Conservation (phyloP, 30 jellyfish, hydroid and myxozoan species). For the Hydra vulgaris region DNA sequence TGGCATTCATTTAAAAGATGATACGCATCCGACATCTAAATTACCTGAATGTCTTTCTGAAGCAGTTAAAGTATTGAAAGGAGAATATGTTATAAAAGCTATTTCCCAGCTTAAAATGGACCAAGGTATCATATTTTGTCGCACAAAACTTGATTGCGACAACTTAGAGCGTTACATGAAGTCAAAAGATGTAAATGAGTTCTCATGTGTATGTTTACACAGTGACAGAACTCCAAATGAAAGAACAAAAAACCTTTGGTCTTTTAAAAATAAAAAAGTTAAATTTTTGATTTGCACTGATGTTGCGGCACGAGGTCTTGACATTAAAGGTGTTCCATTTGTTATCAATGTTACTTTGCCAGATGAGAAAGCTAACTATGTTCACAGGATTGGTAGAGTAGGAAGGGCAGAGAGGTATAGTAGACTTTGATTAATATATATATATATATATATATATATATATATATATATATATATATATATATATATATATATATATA, state of each 20-base stretch:
- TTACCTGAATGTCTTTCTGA: conserved; percentile 69
- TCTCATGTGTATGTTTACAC: conserved; percentile 91
- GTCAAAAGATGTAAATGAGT: conserved; percentile 31
- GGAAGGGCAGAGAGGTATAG: conserved; percentile 98
- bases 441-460: no score
- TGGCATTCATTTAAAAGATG: conserved; percentile 65
- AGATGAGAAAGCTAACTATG: conserved; percentile 96
- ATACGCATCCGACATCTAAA: conserved; percentile 34
- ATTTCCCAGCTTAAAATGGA: conserved; percentile 81
- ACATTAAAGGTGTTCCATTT: conserved; percentile 82
- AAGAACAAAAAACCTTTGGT: conserved; percentile 58
- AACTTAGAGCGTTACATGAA: conserved; percentile 61
- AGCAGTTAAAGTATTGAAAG: conserved; percentile 81
- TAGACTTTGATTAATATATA: no score
- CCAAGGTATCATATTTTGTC: conserved; percentile 88
- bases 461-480: no score
- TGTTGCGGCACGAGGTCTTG: conserved; percentile 98
- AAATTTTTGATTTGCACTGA: conserved; percentile 85
- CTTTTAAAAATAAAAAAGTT: conserved; percentile 60
- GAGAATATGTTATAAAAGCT: conserved; percentile 74
- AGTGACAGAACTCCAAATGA: conserved; percentile 79
- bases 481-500: no score
- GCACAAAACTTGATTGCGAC: conserved; percentile 93
- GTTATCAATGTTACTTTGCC: conserved; percentile 92
- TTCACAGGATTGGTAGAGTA: conserved; percentile 92